Conservation (phyloP, 2,113 vertebrate species). For the Psammodynastes pulverulentus region DNA sequence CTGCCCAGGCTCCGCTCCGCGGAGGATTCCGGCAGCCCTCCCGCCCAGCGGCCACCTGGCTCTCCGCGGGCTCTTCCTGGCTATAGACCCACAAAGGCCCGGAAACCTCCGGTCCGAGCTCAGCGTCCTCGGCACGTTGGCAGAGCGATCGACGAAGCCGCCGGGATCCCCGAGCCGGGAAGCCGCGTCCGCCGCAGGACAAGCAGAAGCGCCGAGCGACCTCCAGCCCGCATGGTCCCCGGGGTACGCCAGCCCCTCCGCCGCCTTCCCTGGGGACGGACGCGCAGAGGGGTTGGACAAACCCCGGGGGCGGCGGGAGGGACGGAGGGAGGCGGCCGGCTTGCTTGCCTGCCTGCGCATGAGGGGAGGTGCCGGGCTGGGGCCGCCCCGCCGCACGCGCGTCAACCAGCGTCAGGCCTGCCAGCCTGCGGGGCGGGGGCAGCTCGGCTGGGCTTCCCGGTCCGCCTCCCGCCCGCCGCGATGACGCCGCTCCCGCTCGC, state of each 20-base stretch:
- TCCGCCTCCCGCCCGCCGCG: slow-evolving; percentile 34
- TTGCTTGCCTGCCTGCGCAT: not conserved
- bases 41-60: not conserved
- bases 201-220: not conserved
- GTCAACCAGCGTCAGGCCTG: slow-evolving; percentile 14
- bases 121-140: not conserved
- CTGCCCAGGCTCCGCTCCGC: not conserved
- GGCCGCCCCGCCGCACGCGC: not conserved
- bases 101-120: not conserved
- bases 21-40: not conserved
- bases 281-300: not conserved
- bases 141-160: not conserved
- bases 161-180: not conserved
- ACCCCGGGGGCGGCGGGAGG: not conserved
- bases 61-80: not conserved
- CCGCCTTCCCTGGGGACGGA: not conserved
- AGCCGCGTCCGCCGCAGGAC: not conserved
- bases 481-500: slow-evolving; percentile 49
- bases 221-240: not conserved
- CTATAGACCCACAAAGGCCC: not conserved
- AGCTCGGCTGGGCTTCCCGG: slow-evolving; percentile 37
- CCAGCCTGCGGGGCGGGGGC: slow-evolving; percentile 2
- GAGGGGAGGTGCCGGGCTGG: not conserved
- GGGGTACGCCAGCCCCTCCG: not conserved
- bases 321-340: too few species aligned